A percentile compares a stretch with the other conserved stretches of the same genome.
These are phyloP conservation scores for Agriopis marginaria DNA, from an alignment of 2,888 invertebrate species.

Conservation along the genomic window DNA sequence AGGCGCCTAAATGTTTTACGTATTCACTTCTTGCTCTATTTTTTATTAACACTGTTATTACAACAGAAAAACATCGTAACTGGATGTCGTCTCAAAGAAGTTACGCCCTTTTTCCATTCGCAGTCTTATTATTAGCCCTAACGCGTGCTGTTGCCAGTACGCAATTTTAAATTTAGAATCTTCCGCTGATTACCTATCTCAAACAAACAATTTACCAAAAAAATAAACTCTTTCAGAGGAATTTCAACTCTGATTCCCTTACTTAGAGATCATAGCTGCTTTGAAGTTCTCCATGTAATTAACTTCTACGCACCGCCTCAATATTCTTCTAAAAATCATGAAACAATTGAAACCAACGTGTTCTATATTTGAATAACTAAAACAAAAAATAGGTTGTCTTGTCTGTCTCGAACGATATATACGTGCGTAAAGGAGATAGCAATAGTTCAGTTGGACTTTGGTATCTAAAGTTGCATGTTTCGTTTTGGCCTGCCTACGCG, in stretches of 20 bases:
- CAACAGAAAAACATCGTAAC: slow-evolving; percentile 8
- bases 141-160: slow-evolving; percentile 32
- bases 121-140: slow-evolving; percentile 23
- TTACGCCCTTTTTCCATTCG: slow-evolving; percentile 20
- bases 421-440: slow-evolving; percentile 29
- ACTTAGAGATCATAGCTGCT: slow-evolving; percentile 9
- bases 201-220: slow-evolving; percentile 39
- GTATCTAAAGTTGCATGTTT: slow-evolving; percentile 32
- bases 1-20: slow-evolving; percentile 29
- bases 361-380: slow-evolving; percentile 51
- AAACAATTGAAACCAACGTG: slow-evolving; percentile 51
- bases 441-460: slow-evolving; percentile 29
- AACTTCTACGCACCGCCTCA: slow-evolving; percentile 36
- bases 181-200: slow-evolving; percentile 41
- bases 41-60: slow-evolving; percentile 1
- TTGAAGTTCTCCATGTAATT: slow-evolving; percentile 30
- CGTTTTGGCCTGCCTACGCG: slow-evolving; percentile 39
- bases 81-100: neutral
- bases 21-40: slow-evolving; percentile 21
- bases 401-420: slow-evolving; percentile 28
- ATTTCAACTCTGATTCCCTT: slow-evolving; percentile 14
- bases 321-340: slow-evolving; percentile 35
- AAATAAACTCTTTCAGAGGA: slow-evolving; percentile 17
- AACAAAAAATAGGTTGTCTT: slow-evolving; percentile 49
- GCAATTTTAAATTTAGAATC: slow-evolving; percentile 40